Evolutionary conservation across 2,797 vertebrate genomes (phyloP).

Genomic region (Phyllotis vaccarum): DNA sequence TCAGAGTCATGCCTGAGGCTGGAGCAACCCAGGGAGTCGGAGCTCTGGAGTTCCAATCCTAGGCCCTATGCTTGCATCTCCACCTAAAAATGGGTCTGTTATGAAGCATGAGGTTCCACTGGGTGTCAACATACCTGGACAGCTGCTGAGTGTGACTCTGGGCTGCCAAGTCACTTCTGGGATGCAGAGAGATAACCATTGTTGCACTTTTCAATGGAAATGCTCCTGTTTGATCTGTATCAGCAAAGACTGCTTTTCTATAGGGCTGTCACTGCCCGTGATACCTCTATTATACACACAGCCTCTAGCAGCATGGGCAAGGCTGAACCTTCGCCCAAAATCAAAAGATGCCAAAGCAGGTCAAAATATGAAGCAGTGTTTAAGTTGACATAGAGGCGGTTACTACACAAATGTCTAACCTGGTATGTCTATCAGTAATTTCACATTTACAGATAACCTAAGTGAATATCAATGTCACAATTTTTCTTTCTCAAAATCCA

Average conservation of each 20-base stretch:
- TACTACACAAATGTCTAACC: constrained; percentile 41
- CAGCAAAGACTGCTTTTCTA: constrained; percentile 53
- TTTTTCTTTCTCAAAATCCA: neutral
- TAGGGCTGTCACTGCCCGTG: constrained; percentile 44
- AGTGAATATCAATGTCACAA: constrained; percentile 48
- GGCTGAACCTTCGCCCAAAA: constrained; percentile 64
- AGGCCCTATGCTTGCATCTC: constrained; percentile 1
- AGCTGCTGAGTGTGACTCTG: neutral
- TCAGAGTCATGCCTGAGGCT: constrained; percentile 67
- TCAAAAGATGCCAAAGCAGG: constrained; percentile 62
- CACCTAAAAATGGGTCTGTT: neutral
- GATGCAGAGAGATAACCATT: neutral
- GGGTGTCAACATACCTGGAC: neutral
- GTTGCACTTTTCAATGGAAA: constrained; percentile 45
- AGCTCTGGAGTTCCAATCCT: neutral
- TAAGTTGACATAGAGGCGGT: constrained; percentile 6
- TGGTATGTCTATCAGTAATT: constrained; percentile 64
- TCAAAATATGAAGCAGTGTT: neutral
- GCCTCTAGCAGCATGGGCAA: constrained; percentile 54
- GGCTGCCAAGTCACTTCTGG: neutral
- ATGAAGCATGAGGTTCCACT: neutral
- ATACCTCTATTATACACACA: constrained; percentile 72
- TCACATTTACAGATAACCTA: constrained; percentile 59
- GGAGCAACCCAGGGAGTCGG: constrained; percentile 19
- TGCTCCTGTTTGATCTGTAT: constrained; percentile 52